phyloP scores from a whole-genome alignment of 1,140 invertebrate genomes.

The Oryzaephilus surinamensis region DNA sequence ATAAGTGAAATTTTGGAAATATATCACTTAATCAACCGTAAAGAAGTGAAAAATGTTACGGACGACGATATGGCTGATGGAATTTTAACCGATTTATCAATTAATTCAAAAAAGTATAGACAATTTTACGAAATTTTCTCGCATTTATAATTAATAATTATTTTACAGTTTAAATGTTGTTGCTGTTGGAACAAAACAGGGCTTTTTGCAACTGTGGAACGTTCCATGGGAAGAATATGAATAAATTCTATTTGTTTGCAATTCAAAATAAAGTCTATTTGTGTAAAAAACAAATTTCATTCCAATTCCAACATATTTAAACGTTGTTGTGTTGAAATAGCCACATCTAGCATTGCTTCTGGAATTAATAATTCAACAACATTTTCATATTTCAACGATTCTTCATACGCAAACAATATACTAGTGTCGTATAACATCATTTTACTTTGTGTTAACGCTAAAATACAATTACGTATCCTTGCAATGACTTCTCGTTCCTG shows the following conservation, averaged over 20 bases:
- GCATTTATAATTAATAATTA: no score
- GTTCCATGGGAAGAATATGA: neutral
- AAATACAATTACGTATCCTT: slow-evolving; percentile 80
- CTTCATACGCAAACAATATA: slow-evolving; percentile 84
- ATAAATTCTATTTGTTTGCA: neutral
- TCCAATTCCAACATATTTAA: slow-evolving; percentile 36
- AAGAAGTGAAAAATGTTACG: no score
- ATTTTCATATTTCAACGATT: slow-evolving; percentile 72
- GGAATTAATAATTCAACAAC: slow-evolving; percentile 70
- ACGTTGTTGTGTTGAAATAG: slow-evolving; percentile 55
- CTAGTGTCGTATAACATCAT: slow-evolving; percentile 89
- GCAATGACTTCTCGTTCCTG: slow-evolving; percentile 73
- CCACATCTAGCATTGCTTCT: slow-evolving; percentile 71
- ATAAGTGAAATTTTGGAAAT: no score
- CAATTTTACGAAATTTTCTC: no score
- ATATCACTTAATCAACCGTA: no score
- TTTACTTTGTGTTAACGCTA: slow-evolving; percentile 71
- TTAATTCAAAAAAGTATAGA: no score
- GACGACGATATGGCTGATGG: no score
- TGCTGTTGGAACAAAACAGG: no score
- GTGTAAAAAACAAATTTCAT: slow-evolving; percentile 13
- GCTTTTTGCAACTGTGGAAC: neutral
- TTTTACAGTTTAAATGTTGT: no score
- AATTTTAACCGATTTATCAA: no score
- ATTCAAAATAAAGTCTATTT: slow-evolving; percentile 3